Base-by-base conservation (phyloP, 2,797 vertebrate species). In the Lagodon rhomboides region DNA sequence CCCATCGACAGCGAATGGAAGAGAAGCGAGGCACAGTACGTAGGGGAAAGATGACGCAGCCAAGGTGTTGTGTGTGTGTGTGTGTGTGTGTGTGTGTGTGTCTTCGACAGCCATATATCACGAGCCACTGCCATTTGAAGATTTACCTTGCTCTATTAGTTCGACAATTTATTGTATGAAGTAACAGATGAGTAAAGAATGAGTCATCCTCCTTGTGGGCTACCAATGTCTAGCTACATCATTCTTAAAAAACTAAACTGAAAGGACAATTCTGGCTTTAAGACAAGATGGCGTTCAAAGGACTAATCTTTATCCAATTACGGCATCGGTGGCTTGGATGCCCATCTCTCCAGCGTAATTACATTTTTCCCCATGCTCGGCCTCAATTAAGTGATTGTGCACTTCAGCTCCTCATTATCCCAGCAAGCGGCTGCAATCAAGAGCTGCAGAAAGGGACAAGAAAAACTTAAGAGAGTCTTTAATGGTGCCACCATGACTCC, bases 21-120 rank as follows among this genome's bases (percentile, higher is more conserved):
- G 73, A 80, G 71, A 64, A 74, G 85, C 38, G 56, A 87, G 84
- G 76, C 75, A 46, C 74, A 63, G 79, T 41, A 82, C 3, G 70
- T 70, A 41, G 80, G 79, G 79, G 75, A 68, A 18, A 30, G 79
- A 83, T 92, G 91, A 92, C 80, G 91, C 90, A 91, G 76, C 75
- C 60, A 8, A 78, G 84, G 85, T 71, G 66, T 43, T 34, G 30
- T 30, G 27, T 34, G 30, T 34, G 30, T 47, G 80, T 71, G 68
- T 68, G 20, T 59, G 77, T 65, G 65, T 70, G 50, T 49, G 27
- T 7, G 54, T 30, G 43, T 50, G 54, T 17, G 34, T 38, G 38
- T 66, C 41, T 61, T 43, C 61, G 15, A 17, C 69, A 69, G 79
- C 73, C 20, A 53, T 67, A 66, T 79, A 76, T 51, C 53, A 56